A percentile compares a stretch with the other conserved stretches of the same genome.
Evolutionary conservation across 2,797 vertebrate species (phyloP).

Genomic region (Tolypeutes matacus): DNA sequence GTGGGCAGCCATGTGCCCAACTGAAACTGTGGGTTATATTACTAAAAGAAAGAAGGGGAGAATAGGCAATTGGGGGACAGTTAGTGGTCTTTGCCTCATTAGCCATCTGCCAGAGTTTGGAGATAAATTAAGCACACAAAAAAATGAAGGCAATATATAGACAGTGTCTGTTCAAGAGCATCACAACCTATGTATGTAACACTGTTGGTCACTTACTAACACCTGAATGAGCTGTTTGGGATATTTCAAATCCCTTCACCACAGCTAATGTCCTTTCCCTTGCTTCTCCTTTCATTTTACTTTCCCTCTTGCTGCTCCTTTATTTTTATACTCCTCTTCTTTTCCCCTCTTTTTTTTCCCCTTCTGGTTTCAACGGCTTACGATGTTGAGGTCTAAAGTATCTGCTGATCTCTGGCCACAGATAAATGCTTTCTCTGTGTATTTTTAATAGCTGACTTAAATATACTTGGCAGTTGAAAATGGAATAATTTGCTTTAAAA

Average conservation of each 20-base stretch:
- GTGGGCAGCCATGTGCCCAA: background rate
- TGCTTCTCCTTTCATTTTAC: background rate
- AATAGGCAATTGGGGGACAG: background rate
- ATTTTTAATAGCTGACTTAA: constrained; percentile 30
- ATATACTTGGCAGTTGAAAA: background rate
- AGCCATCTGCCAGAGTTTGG: background rate
- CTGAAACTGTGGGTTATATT: background rate
- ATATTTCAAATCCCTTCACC: background rate
- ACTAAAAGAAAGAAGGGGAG: background rate
- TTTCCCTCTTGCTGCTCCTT: background rate
- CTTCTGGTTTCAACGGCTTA: constrained; percentile 12
- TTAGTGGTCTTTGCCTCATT: background rate
- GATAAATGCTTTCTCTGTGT: background rate
- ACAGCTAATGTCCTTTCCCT: background rate
- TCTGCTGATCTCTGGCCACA: background rate
- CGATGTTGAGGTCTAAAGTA: background rate
- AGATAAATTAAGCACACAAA: background rate
- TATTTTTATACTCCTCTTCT: background rate
- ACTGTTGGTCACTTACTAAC: background rate
- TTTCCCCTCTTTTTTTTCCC: background rate
- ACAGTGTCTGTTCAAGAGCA: background rate
- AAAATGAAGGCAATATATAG: background rate
- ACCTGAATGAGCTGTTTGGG: background rate
- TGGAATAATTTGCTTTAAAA: constrained; percentile 48
- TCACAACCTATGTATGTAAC: background rate